Evolutionary conservation across 2,797 vertebrate species (phyloP).

Genomic region (Coregonus sp.): DNA sequence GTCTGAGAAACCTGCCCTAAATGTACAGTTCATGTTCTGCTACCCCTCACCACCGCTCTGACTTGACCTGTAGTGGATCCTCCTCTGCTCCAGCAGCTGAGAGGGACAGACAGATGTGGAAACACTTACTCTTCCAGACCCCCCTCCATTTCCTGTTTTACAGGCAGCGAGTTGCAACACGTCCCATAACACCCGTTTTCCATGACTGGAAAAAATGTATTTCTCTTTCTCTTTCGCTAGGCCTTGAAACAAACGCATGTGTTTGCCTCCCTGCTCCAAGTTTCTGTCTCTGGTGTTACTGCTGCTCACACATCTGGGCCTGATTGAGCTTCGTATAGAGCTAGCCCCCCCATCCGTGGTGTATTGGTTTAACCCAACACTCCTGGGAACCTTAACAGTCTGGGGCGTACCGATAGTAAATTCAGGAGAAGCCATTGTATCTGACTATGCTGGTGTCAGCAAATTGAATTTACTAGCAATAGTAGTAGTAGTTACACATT

Average conservation of each 20-base stretch:
- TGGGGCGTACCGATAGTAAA: slow-evolving; percentile 23
- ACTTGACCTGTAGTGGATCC: background rate
- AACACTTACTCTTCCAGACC: background rate
- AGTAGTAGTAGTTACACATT: no score
- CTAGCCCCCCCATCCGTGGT: slow-evolving; percentile 2
- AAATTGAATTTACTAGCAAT: no score
- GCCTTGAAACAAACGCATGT: slow-evolving; percentile 29
- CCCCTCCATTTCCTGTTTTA: background rate
- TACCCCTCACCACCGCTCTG: background rate
- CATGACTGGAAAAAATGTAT: slow-evolving; percentile 33
- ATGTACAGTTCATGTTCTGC: background rate
- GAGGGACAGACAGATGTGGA: slow-evolving; percentile 2
- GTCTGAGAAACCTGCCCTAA: background rate
- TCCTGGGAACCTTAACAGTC: slow-evolving; percentile 14
- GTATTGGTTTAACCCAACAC: slow-evolving; percentile 31
- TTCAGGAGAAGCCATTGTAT: no score
- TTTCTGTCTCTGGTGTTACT: slow-evolving; percentile 40
- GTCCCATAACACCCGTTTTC: slow-evolving; percentile 37
- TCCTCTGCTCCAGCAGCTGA: background rate
- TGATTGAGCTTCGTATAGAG: slow-evolving; percentile 49
- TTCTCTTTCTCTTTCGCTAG: slow-evolving; percentile 24
- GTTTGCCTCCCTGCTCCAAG: slow-evolving; percentile 31
- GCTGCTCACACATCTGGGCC: slow-evolving; percentile 67
- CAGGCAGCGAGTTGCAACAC: slow-evolving; percentile 16
- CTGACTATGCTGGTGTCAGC: no score